Evolutionary conservation across 2,797 vertebrate genomes (phyloP).

Genomic region (Mionectes olivaceus): DNA sequence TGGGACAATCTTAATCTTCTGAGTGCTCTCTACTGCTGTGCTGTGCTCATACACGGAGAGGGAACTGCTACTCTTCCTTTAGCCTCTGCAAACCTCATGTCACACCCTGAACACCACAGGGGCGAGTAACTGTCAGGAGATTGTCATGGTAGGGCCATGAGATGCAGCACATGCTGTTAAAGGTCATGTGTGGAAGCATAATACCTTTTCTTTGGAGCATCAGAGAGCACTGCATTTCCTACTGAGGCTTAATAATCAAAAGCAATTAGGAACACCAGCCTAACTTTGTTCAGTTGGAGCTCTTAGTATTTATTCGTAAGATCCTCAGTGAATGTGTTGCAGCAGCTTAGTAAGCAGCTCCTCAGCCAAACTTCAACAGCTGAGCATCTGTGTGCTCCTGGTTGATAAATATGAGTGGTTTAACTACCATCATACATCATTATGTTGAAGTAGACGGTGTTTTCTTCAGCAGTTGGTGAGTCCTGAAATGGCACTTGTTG

Average conservation of each 20-base stretch:
- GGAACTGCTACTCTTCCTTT: background rate
- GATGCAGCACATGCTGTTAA: background rate
- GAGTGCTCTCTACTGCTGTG: background rate
- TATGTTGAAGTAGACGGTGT: background rate
- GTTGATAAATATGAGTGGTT: background rate
- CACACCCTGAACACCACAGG: background rate
- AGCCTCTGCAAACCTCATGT: background rate
- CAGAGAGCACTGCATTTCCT: background rate
- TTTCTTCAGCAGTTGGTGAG: background rate
- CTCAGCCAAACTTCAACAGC: background rate
- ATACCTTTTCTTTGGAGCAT: background rate
- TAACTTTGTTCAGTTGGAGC: background rate
- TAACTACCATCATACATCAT: background rate
- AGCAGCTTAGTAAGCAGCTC: background rate
- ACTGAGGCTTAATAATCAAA: background rate
- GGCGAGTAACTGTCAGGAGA: background rate
- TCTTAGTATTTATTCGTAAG: background rate
- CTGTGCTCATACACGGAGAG: fast-evolving
- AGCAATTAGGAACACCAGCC: background rate
- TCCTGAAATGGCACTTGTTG: background rate
- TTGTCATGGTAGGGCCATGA: fast-evolving
- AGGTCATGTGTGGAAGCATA: background rate
- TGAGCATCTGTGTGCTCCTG: background rate
- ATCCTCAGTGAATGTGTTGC: background rate
- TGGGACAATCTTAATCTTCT: background rate